Conservation (phyloP, 2,797 vertebrate species). For the Anniella stebbinsi region DNA sequence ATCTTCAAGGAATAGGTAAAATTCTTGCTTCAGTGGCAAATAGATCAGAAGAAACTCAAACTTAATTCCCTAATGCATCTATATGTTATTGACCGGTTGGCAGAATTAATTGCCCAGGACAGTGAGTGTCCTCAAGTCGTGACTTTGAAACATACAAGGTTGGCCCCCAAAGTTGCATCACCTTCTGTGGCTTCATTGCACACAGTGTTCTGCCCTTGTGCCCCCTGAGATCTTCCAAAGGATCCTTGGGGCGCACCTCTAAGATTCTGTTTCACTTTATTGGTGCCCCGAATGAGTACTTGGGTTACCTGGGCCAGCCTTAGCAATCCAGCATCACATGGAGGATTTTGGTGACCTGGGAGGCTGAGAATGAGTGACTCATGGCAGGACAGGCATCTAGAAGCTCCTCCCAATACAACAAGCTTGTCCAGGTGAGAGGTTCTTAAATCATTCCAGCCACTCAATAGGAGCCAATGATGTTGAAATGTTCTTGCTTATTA, state of each 20-base stretch:
- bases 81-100: no score
- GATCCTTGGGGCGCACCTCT: neutral
- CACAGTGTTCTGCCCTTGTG: neutral
- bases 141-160: neutral
- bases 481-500: neutral
- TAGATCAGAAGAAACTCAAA: neutral
- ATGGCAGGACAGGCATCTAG: no score
- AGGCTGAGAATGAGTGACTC: neutral
- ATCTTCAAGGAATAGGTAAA: neutral
- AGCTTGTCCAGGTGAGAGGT: neutral
- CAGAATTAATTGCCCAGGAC: neutral
- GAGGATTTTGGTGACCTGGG: rapidly evolving
- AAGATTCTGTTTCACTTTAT: no score
- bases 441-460: neutral
- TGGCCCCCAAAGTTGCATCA: no score
- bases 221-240: neutral
- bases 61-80: neutral
- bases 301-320: neutral
- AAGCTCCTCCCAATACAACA: neutral
- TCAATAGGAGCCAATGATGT: no score
- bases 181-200: neutral
- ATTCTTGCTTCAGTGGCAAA: conserved; percentile 5
- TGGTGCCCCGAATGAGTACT: neutral
- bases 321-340: no score
- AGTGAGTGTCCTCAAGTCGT: no score